Evolutionary conservation across 2,113 vertebrate species (phyloP), one percentile per base, ranked within the genome.

Genomic region (Atrichornis clamosus): DNA sequence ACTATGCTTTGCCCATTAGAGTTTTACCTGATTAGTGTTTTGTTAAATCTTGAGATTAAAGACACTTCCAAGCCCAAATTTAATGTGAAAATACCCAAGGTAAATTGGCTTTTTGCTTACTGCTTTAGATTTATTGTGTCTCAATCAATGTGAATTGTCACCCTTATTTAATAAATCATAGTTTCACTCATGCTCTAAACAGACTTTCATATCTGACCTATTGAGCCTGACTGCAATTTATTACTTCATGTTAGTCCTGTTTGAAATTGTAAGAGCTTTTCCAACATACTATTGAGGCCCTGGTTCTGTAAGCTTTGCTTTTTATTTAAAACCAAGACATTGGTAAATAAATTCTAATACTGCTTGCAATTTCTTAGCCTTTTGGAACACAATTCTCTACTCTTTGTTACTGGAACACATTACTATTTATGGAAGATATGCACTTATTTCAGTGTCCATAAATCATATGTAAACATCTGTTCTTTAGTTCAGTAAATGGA

Each of bases 381-480:
- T 91, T 93, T 79, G 44, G 75, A 93, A 84, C 84, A 59, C 53
- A 74, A 74, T 93, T 93, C 42, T 46, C 13, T 9, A 59, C 69
- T 80, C 33, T 94, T 86, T 91, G 87, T 95, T 94, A 86, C 87
- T 93, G 84, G 93, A 97, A 96, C 60, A 30, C 11, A 65, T 96
- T 93, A 52, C 93, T 97, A 91, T 97, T 97, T 97, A 94, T 84
- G 93, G 95, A 97, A 95, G 96, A 94, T 88, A 93, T 65, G 69
- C 56, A 89, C 72, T 59, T 93, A 89, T 96, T 97, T 96, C 53
- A 64, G 65, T 93, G 87, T 93, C 86, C 86, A 93, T 95, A 97
- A 97, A 95, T 97, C 89, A 79, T 87, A 92, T 56, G 60, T 27
- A 78, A 94, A 60, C 97, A 98, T 97, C 96, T 98, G 97, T 91